Evolutionary conservation across 2,888 invertebrate genomes (phyloP).

Genomic region (Sinohyriopsis cumingii): DNA sequence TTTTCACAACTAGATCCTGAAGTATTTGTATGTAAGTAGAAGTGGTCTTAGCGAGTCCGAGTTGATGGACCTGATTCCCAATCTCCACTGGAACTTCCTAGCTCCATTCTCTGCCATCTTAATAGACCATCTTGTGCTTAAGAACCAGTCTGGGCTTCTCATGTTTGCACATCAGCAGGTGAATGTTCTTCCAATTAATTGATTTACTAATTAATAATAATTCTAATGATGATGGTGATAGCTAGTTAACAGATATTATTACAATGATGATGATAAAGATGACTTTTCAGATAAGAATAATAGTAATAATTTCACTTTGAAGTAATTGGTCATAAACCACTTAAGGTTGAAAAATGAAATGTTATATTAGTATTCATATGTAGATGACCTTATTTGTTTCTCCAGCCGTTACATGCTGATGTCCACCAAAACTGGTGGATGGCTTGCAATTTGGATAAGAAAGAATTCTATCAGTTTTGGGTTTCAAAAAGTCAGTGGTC

Average conservation of each 20-base stretch:
- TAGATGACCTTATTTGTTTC: too few species aligned
- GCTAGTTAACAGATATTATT: background rate
- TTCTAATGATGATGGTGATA: constrained; percentile 9
- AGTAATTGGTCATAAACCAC: too few species aligned
- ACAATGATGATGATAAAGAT: background rate
- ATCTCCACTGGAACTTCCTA: constrained; percentile 59
- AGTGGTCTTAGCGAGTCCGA: constrained; percentile 67
- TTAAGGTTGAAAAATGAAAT: too few species aligned
- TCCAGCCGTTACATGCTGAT: too few species aligned
- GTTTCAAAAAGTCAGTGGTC: too few species aligned
- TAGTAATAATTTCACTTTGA: background rate
- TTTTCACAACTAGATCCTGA: constrained; percentile 52
- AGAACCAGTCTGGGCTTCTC: constrained; percentile 63
- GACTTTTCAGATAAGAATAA: background rate
- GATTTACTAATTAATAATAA: background rate
- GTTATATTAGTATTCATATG: too few species aligned
- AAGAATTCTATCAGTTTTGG: too few species aligned
- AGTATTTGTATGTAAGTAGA: constrained; percentile 61
- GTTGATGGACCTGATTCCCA: constrained; percentile 60
- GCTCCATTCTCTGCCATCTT: constrained; percentile 59
- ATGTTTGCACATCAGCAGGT: constrained; percentile 69
- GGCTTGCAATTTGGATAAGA: too few species aligned
- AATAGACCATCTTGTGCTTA: constrained; percentile 57
- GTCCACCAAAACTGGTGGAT: too few species aligned
- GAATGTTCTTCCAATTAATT: constrained; percentile 3